Evolutionary conservation across 2,113 vertebrate genomes (phyloP), one percentile per base, ranked within the genome.

Genomic region (Oryzias melastigma): DNA sequence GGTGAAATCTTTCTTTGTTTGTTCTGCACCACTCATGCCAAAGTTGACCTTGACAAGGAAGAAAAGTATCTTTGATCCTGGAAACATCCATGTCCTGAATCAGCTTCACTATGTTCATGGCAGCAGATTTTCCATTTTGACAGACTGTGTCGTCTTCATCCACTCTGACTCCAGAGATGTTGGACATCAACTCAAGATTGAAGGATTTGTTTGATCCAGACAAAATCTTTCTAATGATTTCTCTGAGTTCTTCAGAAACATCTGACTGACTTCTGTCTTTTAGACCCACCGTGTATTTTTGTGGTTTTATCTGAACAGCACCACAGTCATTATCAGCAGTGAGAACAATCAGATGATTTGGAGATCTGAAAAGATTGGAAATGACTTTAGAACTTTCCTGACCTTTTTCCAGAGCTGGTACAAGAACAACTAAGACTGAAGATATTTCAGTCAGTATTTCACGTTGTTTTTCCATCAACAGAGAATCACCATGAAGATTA

Each of bases 11-110:
- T 22, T 91, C 87, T 71, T 85, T 92, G 29, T 91, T n/a, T 47
- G 82, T 87, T 56, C 24, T 62, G 41, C 89, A 88, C 91, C 90
- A 92, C 0, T 2, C 1, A 50, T 83, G 46, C 88, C 88, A 92
- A 49, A 90, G 52, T n/a, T n/a, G 3, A 12, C 85, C 82, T 0
- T 91, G 90, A 8, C 90, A 83, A 3, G 76, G 65, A 4, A 25
- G 17, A 27, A 78, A 72, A 4, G 0, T 62, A 0, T 59, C 56
- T 68, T 93, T 92, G 35, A 92, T 83, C 24, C 82, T 41, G 16
- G 5, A 68, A 41, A 91, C 13, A 1, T 83, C 53, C 19, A 71
- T 45, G 5, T 22, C 3, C 22, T 22, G 22, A 22, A 22, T 22
- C 2, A 22, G 22, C 22, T 22, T 22, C 22, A 22, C 22, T 22